Evolutionary conservation across 2,113 vertebrate genomes (phyloP).

Genomic region (human (Homo sapiens)): DNA sequence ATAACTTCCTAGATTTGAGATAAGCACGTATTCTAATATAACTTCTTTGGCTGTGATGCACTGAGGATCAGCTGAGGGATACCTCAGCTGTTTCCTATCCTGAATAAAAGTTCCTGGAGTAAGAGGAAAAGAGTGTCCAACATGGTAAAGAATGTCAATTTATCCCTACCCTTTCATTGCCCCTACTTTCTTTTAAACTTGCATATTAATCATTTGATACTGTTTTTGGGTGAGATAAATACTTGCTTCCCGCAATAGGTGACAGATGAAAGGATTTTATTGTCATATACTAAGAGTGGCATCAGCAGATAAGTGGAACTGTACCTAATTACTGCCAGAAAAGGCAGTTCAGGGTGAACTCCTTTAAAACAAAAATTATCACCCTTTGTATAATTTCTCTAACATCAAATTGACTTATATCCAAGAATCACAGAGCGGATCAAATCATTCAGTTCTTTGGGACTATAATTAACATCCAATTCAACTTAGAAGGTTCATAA

Average conservation of each 20-base stretch:
- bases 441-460: background rate
- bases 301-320: background rate
- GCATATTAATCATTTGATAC: background rate
- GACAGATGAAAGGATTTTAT: background rate
- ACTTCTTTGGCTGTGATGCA: background rate
- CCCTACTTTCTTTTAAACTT: background rate
- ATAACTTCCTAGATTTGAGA: background rate
- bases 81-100: background rate
- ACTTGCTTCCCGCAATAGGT: background rate
- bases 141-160: background rate
- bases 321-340: background rate
- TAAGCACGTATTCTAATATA: background rate
- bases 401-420: background rate
- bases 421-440: background rate
- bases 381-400: background rate
- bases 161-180: background rate
- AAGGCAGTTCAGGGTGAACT: constrained; percentile 7
- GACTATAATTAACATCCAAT: background rate
- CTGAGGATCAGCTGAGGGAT: background rate
- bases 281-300: background rate
- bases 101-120: background rate
- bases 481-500: background rate
- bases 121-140: background rate
- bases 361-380: background rate
- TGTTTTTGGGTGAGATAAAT: background rate